Base-by-base conservation (phyloP, 2,888 invertebrate genomes). In the Bruchidius siliquastri region DNA sequence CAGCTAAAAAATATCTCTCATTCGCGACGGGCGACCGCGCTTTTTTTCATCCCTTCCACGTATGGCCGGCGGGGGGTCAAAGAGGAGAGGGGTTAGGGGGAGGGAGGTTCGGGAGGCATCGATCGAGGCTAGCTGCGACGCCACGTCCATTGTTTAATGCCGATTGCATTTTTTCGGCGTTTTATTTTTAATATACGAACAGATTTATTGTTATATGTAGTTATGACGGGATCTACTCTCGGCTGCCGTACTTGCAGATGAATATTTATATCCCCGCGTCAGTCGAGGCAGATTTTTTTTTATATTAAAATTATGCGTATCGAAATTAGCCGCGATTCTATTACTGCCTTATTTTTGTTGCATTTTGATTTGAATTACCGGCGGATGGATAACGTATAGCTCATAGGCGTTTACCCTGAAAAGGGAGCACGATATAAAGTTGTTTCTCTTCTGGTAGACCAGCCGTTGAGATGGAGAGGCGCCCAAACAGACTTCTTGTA, bases 191-290 rank as follows among this genome's bases (percentile, higher is more conserved):
- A 81, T 80, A 80, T 81, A 79, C 79, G 79, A 78, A 78, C 82
- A 81, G 82, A 83, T 83, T 83, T 83, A 83, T 83, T 82, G 82
- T 83, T 82, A 82, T 83, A 80, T 82, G 82, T 83, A 82, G 83
- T 82, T 82, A 82, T 82, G 81, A 81, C 80, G 79, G 74, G 77
- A 79, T 77, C 79, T 68, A 68, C 79, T 81, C 79, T 81, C 79
- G 79, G 80, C 81, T 81, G 67, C 71, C 76, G 81, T 83, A 82
- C 82, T 83, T 82, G 81, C 82, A 81, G 83, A 83, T 83, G 83
- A 83, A 83, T 82, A 83, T 83, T 83, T 83, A 83, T 83, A 68
- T 10, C 74, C 82, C n/a, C n/a, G n/a, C n/a, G 13, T 49, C 49
- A 13, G 49, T 76, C 80, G 79, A 79, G 78, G 75, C 74, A 80